Conservation (phyloP, 1,140 invertebrate species). For the Potamilus streckersoni region DNA sequence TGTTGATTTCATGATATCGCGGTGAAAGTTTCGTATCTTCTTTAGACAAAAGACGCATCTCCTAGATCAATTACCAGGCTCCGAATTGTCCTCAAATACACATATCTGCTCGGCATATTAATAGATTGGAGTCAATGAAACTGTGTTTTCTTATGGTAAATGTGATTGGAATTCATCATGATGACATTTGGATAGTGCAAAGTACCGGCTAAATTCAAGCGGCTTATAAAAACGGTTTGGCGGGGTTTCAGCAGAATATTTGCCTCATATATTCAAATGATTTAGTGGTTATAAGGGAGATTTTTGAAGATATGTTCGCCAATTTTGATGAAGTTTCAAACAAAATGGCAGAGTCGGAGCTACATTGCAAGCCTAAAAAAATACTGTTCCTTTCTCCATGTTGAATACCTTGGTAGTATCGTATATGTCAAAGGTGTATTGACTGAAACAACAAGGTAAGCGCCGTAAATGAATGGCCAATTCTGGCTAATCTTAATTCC, state of each 20-base stretch:
- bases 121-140: conserved; percentile 24
- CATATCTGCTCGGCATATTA: conserved; percentile 38
- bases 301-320: conserved; percentile 12
- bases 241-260: conserved; percentile 19
- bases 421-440: background rate
- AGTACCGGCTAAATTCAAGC: conserved; percentile 37
- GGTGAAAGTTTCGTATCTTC: conserved; percentile 34
- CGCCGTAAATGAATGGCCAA: conserved; percentile 5
- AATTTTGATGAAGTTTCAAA: conserved; percentile 15
- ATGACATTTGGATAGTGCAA: conserved; percentile 42
- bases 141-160: conserved; percentile 23
- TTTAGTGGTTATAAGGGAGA: conserved; percentile 24
- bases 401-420: background rate
- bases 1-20: conserved; percentile 60
- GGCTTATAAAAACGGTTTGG: conserved; percentile 40
- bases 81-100: conserved; percentile 15
- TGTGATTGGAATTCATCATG: conserved; percentile 6
- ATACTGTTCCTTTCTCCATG: conserved; percentile 21
- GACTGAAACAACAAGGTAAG: conserved; percentile 9
- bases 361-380: conserved; percentile 27
- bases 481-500: background rate
- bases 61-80: conserved; percentile 5
- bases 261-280: conserved; percentile 27
- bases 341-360: conserved; percentile 2
- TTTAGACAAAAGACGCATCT: conserved; percentile 33